phyloP scores from a whole-genome alignment of 2,888 invertebrate species.

The Brassicogethes aeneus region DNA sequence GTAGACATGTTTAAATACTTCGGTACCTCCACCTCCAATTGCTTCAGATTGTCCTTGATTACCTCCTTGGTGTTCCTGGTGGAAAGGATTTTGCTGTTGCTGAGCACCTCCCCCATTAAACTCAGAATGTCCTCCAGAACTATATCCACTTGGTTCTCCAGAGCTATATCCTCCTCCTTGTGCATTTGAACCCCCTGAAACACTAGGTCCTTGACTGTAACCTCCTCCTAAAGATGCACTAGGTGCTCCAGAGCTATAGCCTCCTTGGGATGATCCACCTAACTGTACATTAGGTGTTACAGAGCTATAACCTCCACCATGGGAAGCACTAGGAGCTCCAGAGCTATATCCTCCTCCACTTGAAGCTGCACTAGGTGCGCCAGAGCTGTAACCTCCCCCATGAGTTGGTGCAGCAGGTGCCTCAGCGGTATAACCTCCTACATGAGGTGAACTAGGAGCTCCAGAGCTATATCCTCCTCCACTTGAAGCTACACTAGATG shows the following conservation, averaged over 20 bases:
- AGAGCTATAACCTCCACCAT: too few relatives aligned
- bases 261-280: conserved; percentile 13
- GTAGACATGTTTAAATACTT: conserved; percentile 78
- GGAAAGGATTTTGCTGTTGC: conserved; percentile 43
- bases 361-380: too few relatives aligned
- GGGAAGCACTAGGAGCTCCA: too few relatives aligned
- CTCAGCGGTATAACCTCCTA: too few relatives aligned
- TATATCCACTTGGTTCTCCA: not conserved
- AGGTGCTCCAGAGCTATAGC: conserved; percentile 28
- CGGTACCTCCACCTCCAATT: conserved; percentile 42
- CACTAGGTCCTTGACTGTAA: not conserved
- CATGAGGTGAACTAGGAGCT: too few relatives aligned
- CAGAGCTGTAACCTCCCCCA: too few relatives aligned
- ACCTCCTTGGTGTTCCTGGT: conserved; percentile 28
- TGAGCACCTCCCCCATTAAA: conserved; percentile 28
- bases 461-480: too few relatives aligned
- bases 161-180: not conserved
- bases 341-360: too few relatives aligned
- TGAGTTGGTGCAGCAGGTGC: too few relatives aligned
- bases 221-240: conserved; percentile 28
- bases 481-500: too few relatives aligned
- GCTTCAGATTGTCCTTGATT: conserved; percentile 31
- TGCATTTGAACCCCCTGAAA: conserved; percentile 23
- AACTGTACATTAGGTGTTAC: too few relatives aligned
- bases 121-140: conserved; percentile 30